phyloP scores from a whole-genome alignment of 2,888 invertebrate species.

The Caenorhabditis sp. region DNA sequence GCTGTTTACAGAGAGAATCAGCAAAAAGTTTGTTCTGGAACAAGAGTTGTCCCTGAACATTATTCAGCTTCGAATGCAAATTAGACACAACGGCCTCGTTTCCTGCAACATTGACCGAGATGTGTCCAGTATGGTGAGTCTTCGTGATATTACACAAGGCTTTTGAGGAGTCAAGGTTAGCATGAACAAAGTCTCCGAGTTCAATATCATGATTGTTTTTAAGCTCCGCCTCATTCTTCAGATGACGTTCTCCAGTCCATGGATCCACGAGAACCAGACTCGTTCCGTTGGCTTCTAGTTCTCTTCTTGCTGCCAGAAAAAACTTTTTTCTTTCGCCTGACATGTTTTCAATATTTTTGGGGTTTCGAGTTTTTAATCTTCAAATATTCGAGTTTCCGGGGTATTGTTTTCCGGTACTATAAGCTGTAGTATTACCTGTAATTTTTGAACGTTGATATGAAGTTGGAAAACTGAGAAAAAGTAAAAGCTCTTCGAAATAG shows the following conservation, averaged over 20 bases:
- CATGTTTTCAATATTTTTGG: slow-evolving; percentile 3
- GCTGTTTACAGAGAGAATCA: background rate
- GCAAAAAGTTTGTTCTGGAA: slow-evolving; percentile 29
- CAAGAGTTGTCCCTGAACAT: background rate
- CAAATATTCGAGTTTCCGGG: background rate
- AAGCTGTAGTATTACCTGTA: background rate
- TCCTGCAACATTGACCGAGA: slow-evolving; percentile 7
- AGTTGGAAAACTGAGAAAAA: no score
- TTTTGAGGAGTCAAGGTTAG: background rate
- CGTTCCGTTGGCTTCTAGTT: background rate
- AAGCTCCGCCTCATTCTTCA: background rate
- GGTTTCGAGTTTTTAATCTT: background rate
- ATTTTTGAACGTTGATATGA: no score
- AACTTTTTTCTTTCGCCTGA: background rate
- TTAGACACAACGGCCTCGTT: slow-evolving; percentile 13
- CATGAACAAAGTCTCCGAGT: slow-evolving; percentile 25
- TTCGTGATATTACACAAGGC: slow-evolving; percentile 1
- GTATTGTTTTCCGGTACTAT: background rate
- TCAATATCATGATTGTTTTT: background rate
- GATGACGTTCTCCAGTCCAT: slow-evolving; percentile 16
- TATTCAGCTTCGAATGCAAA: slow-evolving; percentile 5
- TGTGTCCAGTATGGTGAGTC: slow-evolving; percentile 1
- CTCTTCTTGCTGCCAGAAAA: slow-evolving; percentile 27
- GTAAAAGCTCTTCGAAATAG: no score
- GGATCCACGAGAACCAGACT: slow-evolving; percentile 14